Evolutionary conservation across 2,797 vertebrate species (phyloP).

Genomic region (Anolis apletophallus): DNA sequence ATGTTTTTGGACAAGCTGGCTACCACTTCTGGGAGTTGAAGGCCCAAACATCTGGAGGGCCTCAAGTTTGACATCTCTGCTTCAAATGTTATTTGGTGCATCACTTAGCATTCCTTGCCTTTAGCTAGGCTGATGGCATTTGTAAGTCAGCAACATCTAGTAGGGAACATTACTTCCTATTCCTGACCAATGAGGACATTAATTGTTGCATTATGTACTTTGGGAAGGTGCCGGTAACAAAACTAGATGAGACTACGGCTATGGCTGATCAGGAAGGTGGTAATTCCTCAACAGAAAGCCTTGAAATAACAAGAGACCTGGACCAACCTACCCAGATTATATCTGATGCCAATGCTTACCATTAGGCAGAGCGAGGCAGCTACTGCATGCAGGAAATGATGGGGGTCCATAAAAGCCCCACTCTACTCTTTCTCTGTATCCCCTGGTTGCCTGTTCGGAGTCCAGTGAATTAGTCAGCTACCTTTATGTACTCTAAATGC

Average conservation of each 20-base stretch:
- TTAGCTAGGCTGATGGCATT: no score
- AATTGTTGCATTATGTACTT: neutral
- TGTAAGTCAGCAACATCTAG: no score
- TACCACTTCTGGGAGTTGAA: no score
- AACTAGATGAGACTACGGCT: neutral
- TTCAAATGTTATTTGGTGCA: neutral
- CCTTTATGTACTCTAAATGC: no score
- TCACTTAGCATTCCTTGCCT: no score
- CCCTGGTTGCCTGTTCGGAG: neutral
- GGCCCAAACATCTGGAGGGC: no score
- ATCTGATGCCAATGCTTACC: neutral
- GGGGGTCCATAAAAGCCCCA: neutral
- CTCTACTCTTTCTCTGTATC: neutral
- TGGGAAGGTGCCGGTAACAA: neutral
- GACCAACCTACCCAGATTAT: no score
- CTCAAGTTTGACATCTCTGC: no score
- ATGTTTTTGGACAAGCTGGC: no score
- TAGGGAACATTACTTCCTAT: no score
- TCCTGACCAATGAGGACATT: no score
- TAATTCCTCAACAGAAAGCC: neutral
- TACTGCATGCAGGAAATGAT: neutral
- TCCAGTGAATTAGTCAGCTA: neutral
- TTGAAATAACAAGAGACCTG: neutral
- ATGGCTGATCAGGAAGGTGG: neutral
- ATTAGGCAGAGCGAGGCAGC: neutral